Base-by-base conservation (phyloP, 2,113 vertebrate genomes). In the Dolichallabes microphthalmus region DNA sequence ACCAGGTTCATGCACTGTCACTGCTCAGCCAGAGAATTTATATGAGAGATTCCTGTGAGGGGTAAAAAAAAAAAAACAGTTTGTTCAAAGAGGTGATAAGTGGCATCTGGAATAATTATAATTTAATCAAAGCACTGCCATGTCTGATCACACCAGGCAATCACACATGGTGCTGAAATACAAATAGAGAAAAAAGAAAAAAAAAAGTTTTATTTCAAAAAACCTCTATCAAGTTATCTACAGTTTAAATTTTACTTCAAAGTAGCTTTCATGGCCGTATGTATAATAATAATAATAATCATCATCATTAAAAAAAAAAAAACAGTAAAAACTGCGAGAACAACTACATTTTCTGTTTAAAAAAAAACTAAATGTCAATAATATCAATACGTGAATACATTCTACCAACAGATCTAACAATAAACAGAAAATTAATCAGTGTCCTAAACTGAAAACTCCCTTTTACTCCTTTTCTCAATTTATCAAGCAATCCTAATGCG, bases 1-100 rank as follows among this genome's bases (percentile, higher is more conserved):
- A 74, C 82, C 85, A n/a, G 55, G 30, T 50, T 50, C 58, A 69
- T 58, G 63, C 27, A 85, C 66, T 57, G 75, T 68, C 75, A 69
- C 4, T 79, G 14, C 20, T 80, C 10, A 60, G 35, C 22, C 25
- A 52, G 39, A n/a, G 53, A 50, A 39, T 53, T 78, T 60, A 60
- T 30, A 50, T 64, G n/a, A 84, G 20, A 79, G 14, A 79, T 78
- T 79, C 68, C 30, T 55, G 60, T 60, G 13, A 14, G 17, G 19
- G 9, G 25, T n/a, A 25, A 64, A 64, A 64, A 77, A 52, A 76
- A 64, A 77, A 52, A 76, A 15, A 83, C 83, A 17, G 60, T 53
- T 76, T 76, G n/a, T 2, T 22, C n/a, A 27, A 60, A 64, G 50
- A 75, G 1, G 15, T 35, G 20, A 61, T 2, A 83, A 74, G 60